Percentiles rank a stretch among this genome's conserved stretches.
These are phyloP conservation scores for Chromis chromis DNA, from an alignment of 2,797 vertebrate genomes.

Conservation along the genomic window DNA sequence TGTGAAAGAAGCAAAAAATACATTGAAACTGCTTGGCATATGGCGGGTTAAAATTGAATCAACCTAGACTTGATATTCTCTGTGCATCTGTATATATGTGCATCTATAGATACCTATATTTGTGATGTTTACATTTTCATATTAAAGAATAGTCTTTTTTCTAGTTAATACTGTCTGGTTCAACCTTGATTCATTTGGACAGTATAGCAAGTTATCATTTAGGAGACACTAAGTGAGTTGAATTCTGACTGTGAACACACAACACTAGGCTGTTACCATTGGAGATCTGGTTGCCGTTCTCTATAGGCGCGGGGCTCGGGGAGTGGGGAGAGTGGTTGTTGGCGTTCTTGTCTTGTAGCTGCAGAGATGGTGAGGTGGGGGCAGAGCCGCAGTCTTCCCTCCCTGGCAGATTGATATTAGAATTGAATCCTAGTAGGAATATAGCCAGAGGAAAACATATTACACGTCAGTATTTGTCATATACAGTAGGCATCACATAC, in stretches of 20 bases:
- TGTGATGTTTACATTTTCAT: background rate
- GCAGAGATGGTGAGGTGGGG: conserved; percentile 83
- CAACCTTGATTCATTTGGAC: background rate
- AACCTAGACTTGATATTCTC: background rate
- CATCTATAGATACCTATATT: background rate
- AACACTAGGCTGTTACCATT: conserved; percentile 85
- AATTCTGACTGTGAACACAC: background rate
- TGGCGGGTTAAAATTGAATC: background rate
- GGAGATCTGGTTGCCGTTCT: conserved; percentile 94
- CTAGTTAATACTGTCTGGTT: background rate
- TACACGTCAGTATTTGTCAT: conserved; percentile 1
- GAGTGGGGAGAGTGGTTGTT: conserved; percentile 90
- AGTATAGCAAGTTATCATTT: background rate
- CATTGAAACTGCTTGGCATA: too few species aligned
- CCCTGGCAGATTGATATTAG: conserved; percentile 92
- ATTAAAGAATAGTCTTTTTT: background rate
- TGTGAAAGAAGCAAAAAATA: too few species aligned
- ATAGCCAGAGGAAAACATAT: conserved; percentile 28
- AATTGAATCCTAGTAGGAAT: conserved; percentile 88
- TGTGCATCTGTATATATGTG: background rate
- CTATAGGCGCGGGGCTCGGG: conserved; percentile 82
- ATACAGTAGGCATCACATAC: background rate
- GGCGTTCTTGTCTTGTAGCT: conserved; percentile 94
- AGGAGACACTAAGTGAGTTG: conserved; percentile 3
- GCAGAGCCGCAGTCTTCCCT: conserved; percentile 87